Conservation (phyloP, 2,113 vertebrate genomes). For the Eretmochelys imbricata region DNA sequence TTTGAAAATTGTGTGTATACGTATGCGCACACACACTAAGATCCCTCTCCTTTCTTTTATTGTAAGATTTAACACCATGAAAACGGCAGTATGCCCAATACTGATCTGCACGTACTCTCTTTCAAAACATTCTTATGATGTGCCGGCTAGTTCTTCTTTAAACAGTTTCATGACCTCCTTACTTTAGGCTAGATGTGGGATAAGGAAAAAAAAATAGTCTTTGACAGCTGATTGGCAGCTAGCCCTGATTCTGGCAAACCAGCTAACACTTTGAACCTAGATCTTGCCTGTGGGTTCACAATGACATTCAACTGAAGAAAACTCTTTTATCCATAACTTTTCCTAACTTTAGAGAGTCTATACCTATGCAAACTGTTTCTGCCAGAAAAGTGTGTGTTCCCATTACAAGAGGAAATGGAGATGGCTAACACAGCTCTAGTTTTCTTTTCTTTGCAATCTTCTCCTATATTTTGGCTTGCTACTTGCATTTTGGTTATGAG, state of each 20-base stretch:
- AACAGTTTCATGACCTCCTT: not conserved
- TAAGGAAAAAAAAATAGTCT: not conserved
- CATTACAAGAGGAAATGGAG: not conserved
- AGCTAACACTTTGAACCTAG: not conserved
- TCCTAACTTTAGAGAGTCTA: not conserved
- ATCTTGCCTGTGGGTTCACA: not conserved
- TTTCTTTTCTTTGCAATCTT: not conserved
- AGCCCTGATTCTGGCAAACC: not conserved
- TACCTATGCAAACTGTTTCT: not conserved
- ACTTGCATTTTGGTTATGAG: not conserved
- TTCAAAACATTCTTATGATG: not conserved
- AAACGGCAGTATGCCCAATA: not conserved
- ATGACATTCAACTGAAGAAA: not conserved
- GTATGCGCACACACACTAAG: not conserved
- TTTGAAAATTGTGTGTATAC: not conserved
- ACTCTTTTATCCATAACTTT: not conserved
- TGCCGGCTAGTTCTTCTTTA: not conserved
- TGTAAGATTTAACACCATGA: not conserved
- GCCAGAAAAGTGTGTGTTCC: not conserved
- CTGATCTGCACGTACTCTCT: not conserved
- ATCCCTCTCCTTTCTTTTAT: not conserved
- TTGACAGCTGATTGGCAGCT: not conserved
- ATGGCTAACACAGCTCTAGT: not conserved
- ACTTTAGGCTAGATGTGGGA: not conserved
- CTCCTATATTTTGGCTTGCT: not conserved